Conservation (phyloP, 2,888 invertebrate genomes). For the Mythimna lalbum region DNA sequence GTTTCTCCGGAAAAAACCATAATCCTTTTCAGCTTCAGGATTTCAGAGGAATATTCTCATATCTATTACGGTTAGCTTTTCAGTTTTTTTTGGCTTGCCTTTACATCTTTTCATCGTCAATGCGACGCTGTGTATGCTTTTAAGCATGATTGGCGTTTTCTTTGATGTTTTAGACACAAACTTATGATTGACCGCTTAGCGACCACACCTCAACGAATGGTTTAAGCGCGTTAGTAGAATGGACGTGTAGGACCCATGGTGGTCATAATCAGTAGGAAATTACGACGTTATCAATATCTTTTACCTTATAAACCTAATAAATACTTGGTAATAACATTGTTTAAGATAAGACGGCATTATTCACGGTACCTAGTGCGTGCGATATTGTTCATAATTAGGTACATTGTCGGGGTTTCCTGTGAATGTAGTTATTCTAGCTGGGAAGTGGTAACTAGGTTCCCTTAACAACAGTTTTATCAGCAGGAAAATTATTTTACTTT, state of each 20-base stretch:
- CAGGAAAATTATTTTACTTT: constrained; percentile 2
- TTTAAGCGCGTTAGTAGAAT: neutral
- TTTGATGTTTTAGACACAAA: neutral
- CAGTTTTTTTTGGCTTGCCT: neutral
- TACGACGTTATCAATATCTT: constrained; percentile 15
- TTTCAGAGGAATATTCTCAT: neutral
- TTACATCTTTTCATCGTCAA: neutral
- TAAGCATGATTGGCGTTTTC: neutral
- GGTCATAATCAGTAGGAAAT: constrained; percentile 30
- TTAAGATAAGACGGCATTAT: constrained; percentile 22
- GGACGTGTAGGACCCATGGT: neutral
- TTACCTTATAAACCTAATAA: constrained; percentile 12
- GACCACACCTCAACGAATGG: neutral
- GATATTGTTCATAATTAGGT: constrained; percentile 22
- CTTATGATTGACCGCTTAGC: neutral
- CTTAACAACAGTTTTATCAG: neutral
- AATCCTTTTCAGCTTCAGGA: neutral
- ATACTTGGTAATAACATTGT: constrained; percentile 28
- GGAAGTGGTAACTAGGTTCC: neutral
- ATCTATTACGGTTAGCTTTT: neutral
- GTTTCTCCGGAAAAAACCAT: neutral
- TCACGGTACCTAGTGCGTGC: constrained; percentile 15
- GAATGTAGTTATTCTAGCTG: neutral
- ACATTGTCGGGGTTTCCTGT: neutral
- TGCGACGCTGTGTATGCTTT: neutral